phyloP scores from a whole-genome alignment of 1,140 invertebrate genomes.

The Drosophila truncata region DNA sequence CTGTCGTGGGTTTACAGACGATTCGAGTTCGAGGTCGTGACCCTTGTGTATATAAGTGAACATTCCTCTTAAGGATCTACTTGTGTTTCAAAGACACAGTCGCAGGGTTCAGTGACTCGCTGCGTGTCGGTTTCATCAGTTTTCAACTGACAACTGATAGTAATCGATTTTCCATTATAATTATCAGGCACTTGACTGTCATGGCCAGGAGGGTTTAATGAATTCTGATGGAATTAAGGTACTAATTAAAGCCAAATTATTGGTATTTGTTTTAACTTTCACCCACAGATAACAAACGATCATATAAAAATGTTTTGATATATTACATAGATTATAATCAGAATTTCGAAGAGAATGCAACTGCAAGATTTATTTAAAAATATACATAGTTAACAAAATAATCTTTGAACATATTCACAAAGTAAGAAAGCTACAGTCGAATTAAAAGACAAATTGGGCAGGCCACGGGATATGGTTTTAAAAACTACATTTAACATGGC shows the following conservation, averaged over 20 bases:
- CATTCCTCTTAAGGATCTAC: slow-evolving; percentile 5
- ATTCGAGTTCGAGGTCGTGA: slow-evolving; percentile 56
- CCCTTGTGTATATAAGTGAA: slow-evolving; percentile 1
- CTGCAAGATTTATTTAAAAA: too few species aligned
- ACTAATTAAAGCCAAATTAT: neutral
- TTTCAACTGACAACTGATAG: neutral
- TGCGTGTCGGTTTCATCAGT: slow-evolving; percentile 13
- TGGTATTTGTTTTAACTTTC: neutral
- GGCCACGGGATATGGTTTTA: neutral
- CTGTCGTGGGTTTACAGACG: neutral
- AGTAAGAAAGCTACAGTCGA: too few species aligned
- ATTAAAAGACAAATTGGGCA: neutral
- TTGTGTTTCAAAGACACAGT: neutral
- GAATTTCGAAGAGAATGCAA: too few species aligned
- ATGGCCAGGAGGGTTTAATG: neutral
- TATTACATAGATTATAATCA: neutral
- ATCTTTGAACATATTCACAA: too few species aligned
- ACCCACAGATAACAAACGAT: neutral
- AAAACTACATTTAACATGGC: neutral
- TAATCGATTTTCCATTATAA: slow-evolving; percentile 14
- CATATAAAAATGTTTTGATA: neutral
- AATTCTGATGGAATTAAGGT: neutral
- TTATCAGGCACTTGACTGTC: neutral
- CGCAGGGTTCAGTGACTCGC: slow-evolving; percentile 21
- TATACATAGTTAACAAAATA: too few species aligned